phyloP scores from a whole-genome alignment of 2,797 vertebrate genomes.

The Pipistrellus nathusii region DNA sequence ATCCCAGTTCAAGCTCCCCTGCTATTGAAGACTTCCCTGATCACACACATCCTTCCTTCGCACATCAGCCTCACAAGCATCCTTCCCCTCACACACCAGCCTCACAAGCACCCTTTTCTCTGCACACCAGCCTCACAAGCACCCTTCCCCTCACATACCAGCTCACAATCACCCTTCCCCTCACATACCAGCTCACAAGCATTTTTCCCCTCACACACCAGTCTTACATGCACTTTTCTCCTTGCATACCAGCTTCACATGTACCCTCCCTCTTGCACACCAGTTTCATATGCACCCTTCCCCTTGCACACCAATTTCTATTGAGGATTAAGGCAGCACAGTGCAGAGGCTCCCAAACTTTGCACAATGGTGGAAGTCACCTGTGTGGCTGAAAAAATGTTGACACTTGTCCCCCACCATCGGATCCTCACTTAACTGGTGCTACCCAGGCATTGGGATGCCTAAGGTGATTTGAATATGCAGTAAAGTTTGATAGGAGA shows the following conservation, averaged over 20 bases:
- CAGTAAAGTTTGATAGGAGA: not conserved
- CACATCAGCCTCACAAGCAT: rapidly evolving
- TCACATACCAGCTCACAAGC: rapidly evolving
- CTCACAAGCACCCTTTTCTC: rapidly evolving
- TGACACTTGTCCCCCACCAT: not conserved
- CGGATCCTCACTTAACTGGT: not conserved
- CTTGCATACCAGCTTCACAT: no score
- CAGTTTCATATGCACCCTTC: not conserved
- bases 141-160: rapidly evolving
- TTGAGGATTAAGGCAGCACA: not conserved
- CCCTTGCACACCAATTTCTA: not conserved
- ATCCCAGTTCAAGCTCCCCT: not conserved
- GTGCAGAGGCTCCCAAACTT: not conserved
- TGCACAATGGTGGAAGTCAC: rapidly evolving
- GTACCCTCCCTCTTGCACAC: no score
- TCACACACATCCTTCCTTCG: rapidly evolving
- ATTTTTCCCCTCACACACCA: not conserved
- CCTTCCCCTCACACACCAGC: not conserved
- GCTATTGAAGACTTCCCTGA: rapidly evolving
- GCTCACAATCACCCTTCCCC: rapidly evolving
- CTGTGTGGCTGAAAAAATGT: not conserved
- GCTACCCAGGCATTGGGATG: not conserved
- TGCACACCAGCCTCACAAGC: rapidly evolving
- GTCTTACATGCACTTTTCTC: no score
- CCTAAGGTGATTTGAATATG: not conserved